These are phyloP conservation scores for Poeciliopsis gracilis DNA, from an alignment of 2,797 vertebrate species.

Conservation along the genomic window DNA sequence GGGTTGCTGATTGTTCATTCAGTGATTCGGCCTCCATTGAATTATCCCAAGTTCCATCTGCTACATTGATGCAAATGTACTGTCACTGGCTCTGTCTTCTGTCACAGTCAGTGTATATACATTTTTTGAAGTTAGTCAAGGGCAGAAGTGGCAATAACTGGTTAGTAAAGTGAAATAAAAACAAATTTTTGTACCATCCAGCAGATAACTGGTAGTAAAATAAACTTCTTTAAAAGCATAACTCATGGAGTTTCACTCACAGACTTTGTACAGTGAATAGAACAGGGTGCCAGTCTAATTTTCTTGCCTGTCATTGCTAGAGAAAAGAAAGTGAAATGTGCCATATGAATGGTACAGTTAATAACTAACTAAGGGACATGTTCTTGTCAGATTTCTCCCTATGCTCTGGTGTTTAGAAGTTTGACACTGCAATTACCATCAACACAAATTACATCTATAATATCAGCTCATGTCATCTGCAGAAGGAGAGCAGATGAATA, in stretches of 20 bases:
- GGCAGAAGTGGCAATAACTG: neutral
- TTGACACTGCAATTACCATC: neutral
- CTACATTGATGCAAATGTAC: neutral
- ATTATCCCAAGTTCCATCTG: neutral
- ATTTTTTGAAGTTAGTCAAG: neutral
- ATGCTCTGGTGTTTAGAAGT: neutral
- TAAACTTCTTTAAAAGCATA: neutral
- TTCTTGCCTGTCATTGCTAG: neutral
- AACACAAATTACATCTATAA: slow-evolving; percentile 1
- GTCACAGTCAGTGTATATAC: neutral
- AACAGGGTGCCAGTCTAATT: neutral
- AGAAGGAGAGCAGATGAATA: neutral
- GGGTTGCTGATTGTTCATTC: neutral
- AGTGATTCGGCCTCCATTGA: neutral
- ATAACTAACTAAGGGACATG: neutral
- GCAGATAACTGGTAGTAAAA: neutral
- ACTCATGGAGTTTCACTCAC: neutral
- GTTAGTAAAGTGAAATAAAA: neutral
- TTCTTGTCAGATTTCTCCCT: neutral
- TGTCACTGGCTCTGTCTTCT: neutral
- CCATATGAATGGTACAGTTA: neutral
- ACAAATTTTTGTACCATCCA: neutral
- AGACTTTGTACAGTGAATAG: neutral
- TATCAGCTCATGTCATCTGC: neutral
- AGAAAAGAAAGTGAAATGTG: neutral